Percentiles rank a stretch among this genome's conserved stretches.
Evolutionary conservation across 2,797 vertebrate genomes (phyloP).

Genomic region (Onychomys leucogaster): DNA sequence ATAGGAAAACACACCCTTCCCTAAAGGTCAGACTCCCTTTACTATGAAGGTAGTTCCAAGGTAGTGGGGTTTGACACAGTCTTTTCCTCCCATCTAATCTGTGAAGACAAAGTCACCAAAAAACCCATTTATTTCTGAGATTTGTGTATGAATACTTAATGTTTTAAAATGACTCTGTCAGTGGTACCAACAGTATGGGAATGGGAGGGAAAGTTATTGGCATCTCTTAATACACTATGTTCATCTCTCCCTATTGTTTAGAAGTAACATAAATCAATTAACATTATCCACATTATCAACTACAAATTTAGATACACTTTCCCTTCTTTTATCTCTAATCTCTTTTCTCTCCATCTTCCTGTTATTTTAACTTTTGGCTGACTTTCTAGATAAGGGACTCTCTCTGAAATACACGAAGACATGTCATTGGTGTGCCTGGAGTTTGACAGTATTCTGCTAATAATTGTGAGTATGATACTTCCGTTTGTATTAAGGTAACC

Average conservation of each 20-base stretch:
- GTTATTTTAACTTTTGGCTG: background rate
- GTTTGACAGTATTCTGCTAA: background rate
- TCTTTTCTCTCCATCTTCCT: background rate
- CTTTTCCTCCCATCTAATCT: background rate
- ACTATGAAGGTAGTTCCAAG: background rate
- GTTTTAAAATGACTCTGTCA: background rate
- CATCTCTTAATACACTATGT: background rate
- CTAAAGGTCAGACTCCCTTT: constrained; percentile 62
- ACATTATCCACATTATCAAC: background rate
- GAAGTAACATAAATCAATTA: background rate
- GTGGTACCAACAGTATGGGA: background rate
- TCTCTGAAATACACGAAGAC: background rate
- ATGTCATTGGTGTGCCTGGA: background rate
- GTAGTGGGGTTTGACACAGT: background rate
- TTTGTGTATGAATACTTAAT: background rate
- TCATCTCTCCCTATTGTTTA: background rate
- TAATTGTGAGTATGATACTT: background rate
- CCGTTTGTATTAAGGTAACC: background rate
- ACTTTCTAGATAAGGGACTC: background rate
- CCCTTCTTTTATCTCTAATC: background rate
- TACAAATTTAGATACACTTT: background rate
- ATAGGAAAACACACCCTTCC: constrained; percentile 37
- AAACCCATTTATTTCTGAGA: background rate
- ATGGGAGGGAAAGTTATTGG: background rate
- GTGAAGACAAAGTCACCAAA: background rate